A percentile compares a stretch with the other conserved stretches of the same genome.
Evolutionary conservation across 1,140 invertebrate species (phyloP).

Genomic region (Drosophila sp.): DNA sequence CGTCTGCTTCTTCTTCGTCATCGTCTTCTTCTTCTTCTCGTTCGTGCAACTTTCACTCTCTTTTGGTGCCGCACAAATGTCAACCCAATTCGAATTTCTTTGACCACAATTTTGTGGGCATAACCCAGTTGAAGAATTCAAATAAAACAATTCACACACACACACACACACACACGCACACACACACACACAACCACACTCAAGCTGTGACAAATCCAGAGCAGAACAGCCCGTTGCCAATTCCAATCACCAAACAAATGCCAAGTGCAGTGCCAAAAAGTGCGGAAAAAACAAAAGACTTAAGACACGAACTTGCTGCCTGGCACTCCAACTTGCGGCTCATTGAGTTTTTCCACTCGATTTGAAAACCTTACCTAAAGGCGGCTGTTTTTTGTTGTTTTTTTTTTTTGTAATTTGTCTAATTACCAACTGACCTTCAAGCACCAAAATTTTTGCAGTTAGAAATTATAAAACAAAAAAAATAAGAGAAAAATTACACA

Average conservation of each 20-base stretch:
- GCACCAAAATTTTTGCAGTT: slow-evolving; percentile 12
- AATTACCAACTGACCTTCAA: slow-evolving; percentile 53
- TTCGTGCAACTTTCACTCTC: slow-evolving; percentile 80
- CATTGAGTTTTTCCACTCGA: slow-evolving; percentile 1
- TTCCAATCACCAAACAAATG: slow-evolving; percentile 40
- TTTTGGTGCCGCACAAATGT: slow-evolving; percentile 69
- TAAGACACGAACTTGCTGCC: slow-evolving; percentile 63
- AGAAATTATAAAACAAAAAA: neutral
- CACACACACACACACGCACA: slow-evolving; percentile 6
- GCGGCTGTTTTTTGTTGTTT: slow-evolving; percentile 3
- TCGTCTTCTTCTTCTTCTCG: neutral
- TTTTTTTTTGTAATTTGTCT: slow-evolving; percentile 18
- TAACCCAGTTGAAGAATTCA: slow-evolving; percentile 36
- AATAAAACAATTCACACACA: neutral
- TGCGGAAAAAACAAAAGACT: slow-evolving; percentile 70
- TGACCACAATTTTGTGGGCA: slow-evolving; percentile 39
- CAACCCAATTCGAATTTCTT: slow-evolving; percentile 47
- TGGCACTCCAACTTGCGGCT: slow-evolving; percentile 24
- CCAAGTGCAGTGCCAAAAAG: slow-evolving; percentile 69
- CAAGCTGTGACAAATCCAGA: slow-evolving; percentile 54
- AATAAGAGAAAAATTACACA: slow-evolving; percentile 40
- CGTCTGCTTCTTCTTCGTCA: neutral
- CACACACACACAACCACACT: neutral
- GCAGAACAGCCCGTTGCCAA: slow-evolving; percentile 46
- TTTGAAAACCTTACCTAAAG: neutral